phyloP scores from a whole-genome alignment of 2,113 vertebrate species.

The Hypanus sabinus region DNA sequence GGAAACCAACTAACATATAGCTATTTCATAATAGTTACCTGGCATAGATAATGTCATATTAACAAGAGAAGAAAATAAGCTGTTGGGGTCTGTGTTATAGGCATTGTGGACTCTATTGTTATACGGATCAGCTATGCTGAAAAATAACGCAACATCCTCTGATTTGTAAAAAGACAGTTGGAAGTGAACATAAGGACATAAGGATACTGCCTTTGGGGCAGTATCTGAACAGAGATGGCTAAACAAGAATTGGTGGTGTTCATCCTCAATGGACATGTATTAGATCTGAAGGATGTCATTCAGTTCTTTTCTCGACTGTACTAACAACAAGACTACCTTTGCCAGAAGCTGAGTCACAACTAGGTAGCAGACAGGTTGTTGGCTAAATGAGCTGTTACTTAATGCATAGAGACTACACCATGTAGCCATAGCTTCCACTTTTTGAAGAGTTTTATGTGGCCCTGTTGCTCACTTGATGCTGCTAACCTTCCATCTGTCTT shows the following conservation, averaged over 20 bases:
- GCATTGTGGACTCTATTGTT: background rate
- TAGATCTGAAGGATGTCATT: no score
- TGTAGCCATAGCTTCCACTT: background rate
- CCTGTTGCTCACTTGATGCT: no score
- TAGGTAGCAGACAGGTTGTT: background rate
- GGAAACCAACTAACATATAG: background rate
- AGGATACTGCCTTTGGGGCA: no score
- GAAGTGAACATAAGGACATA: background rate
- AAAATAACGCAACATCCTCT: background rate
- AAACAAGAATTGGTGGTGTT: background rate
- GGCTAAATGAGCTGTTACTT: no score
- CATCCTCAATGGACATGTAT: background rate
- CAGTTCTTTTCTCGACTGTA: background rate
- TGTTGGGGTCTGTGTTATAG: background rate
- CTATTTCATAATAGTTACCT: background rate
- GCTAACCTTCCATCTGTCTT: background rate
- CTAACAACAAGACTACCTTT: background rate
- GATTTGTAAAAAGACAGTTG: background rate
- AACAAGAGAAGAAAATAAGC: background rate
- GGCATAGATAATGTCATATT: background rate
- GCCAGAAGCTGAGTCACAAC: background rate
- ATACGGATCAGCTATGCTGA: background rate
- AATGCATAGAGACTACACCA: background rate
- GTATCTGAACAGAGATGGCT: background rate
- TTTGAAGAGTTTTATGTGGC: background rate